Conservation (phyloP, 2,113 vertebrate genomes). For the Pollimyrus isidori region DNA sequence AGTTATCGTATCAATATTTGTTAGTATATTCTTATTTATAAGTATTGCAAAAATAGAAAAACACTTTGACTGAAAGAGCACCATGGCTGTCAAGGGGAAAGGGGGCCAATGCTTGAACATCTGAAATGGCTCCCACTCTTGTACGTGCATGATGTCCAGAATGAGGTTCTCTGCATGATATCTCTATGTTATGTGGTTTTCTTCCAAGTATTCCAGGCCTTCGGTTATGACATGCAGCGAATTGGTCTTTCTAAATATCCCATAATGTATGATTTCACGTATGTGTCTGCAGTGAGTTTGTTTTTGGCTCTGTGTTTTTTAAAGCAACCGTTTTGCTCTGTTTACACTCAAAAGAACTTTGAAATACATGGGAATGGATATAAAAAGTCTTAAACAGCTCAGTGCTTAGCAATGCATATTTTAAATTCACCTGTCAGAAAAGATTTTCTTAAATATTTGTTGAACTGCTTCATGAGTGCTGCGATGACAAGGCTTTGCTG, state of each 20-base stretch:
- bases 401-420: background rate
- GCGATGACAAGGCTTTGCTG: background rate
- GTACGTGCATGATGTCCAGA: background rate
- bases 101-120: background rate
- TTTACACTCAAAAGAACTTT: background rate
- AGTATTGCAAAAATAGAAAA: background rate
- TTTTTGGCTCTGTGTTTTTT: background rate
- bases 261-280: background rate
- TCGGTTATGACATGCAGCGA: background rate
- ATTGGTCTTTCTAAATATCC: background rate
- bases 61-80: background rate
- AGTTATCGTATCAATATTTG: background rate
- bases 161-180: background rate
- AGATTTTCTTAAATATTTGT: background rate
- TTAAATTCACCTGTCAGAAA: background rate
- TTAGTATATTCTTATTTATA: background rate
- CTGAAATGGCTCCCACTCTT: too few relatives aligned
- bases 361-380: background rate
- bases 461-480: background rate
- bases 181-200: background rate
- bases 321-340: background rate
- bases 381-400: background rate
- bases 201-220: background rate
- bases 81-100: background rate
- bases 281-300: background rate